Evolutionary conservation across 2,113 vertebrate species (phyloP).

Genomic region (Laticauda colubrina): DNA sequence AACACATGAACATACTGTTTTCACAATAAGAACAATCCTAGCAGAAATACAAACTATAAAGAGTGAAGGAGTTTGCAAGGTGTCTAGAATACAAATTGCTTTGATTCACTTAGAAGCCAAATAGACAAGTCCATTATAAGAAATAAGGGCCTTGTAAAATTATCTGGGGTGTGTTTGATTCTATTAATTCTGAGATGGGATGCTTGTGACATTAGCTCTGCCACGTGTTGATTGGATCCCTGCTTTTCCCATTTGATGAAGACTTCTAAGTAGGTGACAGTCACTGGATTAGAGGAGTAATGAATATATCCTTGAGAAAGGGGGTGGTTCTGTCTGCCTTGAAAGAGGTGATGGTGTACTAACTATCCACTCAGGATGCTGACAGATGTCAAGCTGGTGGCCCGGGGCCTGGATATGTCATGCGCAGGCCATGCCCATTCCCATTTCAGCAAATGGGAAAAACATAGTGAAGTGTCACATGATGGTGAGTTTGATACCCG

Average conservation of each 20-base stretch:
- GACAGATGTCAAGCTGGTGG: no score
- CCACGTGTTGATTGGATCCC: neutral
- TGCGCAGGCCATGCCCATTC: no score
- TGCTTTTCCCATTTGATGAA: neutral
- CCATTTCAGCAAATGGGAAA: no score
- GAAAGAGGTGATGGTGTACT: neutral
- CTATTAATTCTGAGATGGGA: neutral
- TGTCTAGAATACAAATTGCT: neutral
- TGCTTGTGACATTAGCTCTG: neutral
- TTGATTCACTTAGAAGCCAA: neutral
- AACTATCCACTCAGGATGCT: neutral
- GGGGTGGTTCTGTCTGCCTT: neutral
- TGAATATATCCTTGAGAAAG: neutral
- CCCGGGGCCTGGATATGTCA: no score
- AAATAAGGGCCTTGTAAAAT: neutral
- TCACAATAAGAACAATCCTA: neutral
- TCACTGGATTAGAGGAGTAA: neutral
- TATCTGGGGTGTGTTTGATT: neutral
- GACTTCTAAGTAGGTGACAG: neutral
- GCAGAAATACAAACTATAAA: neutral
- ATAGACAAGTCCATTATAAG: neutral
- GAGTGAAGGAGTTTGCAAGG: neutral
- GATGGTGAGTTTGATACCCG: no score
- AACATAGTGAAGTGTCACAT: no score
- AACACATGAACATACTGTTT: neutral